Evolutionary conservation across 2,113 vertebrate species (phyloP), one percentile per base, ranked within the genome.

Genomic region (Thomomys bottae): DNA sequence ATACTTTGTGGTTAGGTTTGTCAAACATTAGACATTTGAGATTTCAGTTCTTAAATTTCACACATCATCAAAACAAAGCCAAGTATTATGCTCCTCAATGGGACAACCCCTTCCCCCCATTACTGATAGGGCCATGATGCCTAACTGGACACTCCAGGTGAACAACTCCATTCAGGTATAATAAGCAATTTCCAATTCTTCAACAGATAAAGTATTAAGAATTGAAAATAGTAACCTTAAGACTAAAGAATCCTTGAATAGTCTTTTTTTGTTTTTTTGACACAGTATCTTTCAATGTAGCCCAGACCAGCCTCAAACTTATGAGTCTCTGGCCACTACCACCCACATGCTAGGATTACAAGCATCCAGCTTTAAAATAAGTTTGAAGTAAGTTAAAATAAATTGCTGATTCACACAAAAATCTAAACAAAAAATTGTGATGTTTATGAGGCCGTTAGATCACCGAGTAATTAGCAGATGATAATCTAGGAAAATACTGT

Each of bases 381-480:
- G 81, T 40, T 63, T 32, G 30, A 71, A 92, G 61, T 81, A 59
- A n/a, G n/a, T n/a, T 81, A 59, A 87, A 94, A 80, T 76, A 59
- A 82, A 45, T 24, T n/a, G 3, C 68, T 20, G n/a, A 32, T 45
- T 94, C 18, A 87, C 77, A 89, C 28, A 87, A 59, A 34, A 89
- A 80, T 18, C 38, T 88, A 63, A 67, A 85, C n/a, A 88, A 59
- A 83, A 79, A n/a, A 14, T 45, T 75, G 23, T 75, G 78, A 78
- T 63, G 71, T 36, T 90, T 72, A 90, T 63, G 36, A 91, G 84
- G 34, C 57, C 54, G 30, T 81, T 57, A 87, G 68, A 67, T 87
- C 3, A 68, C 57, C 38, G 32, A 71, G 57, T 70, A 63, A 11
- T 59, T 63, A 89, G n/a, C 59, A 72, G 24, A 32, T 73, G 24